Evolutionary conservation across 1,140 invertebrate genomes (phyloP).

Genomic region (Agrypnia vestita): DNA sequence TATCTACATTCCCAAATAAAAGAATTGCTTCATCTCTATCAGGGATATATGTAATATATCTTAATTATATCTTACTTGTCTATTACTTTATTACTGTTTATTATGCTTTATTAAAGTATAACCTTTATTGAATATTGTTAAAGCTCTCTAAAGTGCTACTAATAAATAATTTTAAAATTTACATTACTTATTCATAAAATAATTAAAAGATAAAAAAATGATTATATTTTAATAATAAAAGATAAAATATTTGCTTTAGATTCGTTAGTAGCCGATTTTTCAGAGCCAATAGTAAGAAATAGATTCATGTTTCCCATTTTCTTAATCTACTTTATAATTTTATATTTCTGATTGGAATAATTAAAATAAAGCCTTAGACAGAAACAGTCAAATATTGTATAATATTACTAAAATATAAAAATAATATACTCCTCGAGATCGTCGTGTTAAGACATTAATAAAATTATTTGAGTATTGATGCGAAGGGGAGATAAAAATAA

Average conservation of each 20-base stretch:
- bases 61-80: too few relatives aligned
- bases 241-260: not conserved
- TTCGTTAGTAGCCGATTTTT: not conserved
- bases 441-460: slow-evolving; percentile 10
- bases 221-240: too few relatives aligned
- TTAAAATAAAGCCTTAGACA: not conserved
- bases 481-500: slow-evolving; percentile 15
- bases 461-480: slow-evolving; percentile 27
- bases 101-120: too few relatives aligned
- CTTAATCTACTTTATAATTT: not conserved
- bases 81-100: too few relatives aligned
- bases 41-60: too few relatives aligned
- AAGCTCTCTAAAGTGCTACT: too few relatives aligned
- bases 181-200: too few relatives aligned
- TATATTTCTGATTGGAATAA: not conserved
- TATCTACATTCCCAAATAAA: too few relatives aligned
- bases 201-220: too few relatives aligned
- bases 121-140: too few relatives aligned
- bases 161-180: too few relatives aligned
- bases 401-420: not conserved
- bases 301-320: not conserved
- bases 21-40: too few relatives aligned
- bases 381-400: not conserved
- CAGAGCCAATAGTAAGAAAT: not conserved
- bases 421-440: not conserved